Base-by-base conservation (phyloP, 2,888 invertebrate genomes). In the Biston stratarius region DNA sequence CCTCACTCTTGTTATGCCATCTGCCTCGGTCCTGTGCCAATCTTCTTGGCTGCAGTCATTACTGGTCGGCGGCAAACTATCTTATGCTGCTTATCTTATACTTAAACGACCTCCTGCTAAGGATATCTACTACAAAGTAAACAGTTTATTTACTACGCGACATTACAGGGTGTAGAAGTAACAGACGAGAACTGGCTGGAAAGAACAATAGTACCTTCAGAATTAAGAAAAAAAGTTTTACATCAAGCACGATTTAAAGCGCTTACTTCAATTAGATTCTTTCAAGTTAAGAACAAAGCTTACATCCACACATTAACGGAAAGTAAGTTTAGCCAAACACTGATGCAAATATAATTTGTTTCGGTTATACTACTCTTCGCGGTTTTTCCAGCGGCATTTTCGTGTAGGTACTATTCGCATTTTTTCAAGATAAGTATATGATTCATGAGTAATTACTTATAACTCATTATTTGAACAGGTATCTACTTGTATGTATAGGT, bases 211-310 rank as follows among this genome's bases (percentile, higher is more conserved):
- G 88, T 91, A 11, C 92, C 92, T 1, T 75, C 85, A 45, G 92
- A 93, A 67, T 77, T 94, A 10, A 80, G 92, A 8, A 92, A 91
- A 67, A 94, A 94, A 83, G 91, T 94, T 0, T 77, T 94, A 38
- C 90, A 92, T 69, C 90, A 94, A 82, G 94, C 94, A 36, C 84
- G 94, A 68, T 91, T 94, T 67, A 91, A 91, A 75, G 89, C 92
- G 0, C 79, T 94, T 10, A 90, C 90, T 11, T 92, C 91, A 12
- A 91, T 94, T 24, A 84, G 82, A 67, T 91, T 94, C 71, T 94
- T 94, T 73, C 90, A 90, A 87, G 91, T 92, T 0, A 92, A 92
- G 75, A 94, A 94, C 74, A 92, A 89, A 69, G 88, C 90, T n/a
- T 94, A 87, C 73, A 91, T 94, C 71, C 93, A 94, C 69, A 92